Percentiles rank a stretch among this genome's conserved stretches.
phyloP scores from a whole-genome alignment of 2,888 invertebrate species.

The Macaria liturata region DNA sequence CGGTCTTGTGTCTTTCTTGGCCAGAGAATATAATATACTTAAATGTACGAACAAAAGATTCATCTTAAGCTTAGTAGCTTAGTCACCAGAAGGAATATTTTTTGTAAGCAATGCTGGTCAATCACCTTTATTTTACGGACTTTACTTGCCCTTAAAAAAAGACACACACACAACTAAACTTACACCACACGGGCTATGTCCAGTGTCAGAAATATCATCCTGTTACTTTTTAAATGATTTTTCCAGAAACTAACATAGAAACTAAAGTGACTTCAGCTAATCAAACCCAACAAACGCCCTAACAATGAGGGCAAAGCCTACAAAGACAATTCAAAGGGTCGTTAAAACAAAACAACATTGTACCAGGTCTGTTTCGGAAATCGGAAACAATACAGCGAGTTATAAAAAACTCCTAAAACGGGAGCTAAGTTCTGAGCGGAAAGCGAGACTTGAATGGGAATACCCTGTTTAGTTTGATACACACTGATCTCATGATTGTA shows the following conservation, averaged over 20 bases:
- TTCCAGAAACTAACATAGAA: neutral
- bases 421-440: constrained; percentile 34
- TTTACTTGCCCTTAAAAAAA: too few species aligned
- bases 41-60: too few species aligned
- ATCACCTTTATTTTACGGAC: too few species aligned
- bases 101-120: too few species aligned
- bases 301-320: constrained; percentile 1
- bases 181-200: too few species aligned
- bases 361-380: constrained; percentile 21
- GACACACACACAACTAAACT: too few species aligned
- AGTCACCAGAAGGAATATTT: too few species aligned
- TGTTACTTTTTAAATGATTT: too few species aligned
- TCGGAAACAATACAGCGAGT: constrained; percentile 28
- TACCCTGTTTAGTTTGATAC: constrained; percentile 13
- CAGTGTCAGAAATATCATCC: too few species aligned
- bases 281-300: constrained; percentile 1
- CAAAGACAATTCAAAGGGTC: constrained; percentile 12
- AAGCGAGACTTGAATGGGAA: constrained; percentile 34
- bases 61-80: too few species aligned
- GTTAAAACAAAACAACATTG: constrained; percentile 18
- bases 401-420: constrained; percentile 37
- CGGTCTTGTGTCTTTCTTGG: too few species aligned
- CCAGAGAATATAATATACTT: too few species aligned
- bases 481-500: neutral
- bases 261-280: constrained; percentile 2